phyloP scores from a whole-genome alignment of 2,888 invertebrate genomes.

The Drosophila kanekoi region DNA sequence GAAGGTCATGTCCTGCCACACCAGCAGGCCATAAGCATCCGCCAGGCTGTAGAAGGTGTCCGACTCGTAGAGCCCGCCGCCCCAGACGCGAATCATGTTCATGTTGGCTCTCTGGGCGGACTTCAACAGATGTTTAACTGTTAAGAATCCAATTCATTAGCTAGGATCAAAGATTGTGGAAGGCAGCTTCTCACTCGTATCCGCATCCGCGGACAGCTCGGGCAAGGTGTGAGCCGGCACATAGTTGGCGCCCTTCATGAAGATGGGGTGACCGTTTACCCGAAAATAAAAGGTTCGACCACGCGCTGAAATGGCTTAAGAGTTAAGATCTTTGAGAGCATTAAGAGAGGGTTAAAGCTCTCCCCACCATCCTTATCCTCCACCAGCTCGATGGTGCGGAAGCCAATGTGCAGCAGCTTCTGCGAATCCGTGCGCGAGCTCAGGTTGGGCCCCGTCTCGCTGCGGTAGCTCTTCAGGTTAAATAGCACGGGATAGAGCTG shows the following conservation, averaged over 20 bases:
- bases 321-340: not conserved
- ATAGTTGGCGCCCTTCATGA: constrained; percentile 97
- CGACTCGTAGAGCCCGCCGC: constrained; percentile 97
- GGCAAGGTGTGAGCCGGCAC: constrained; percentile 94
- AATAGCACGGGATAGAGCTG: constrained; percentile 89
- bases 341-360: fast-evolving
- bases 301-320: constrained; percentile 79
- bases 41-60: constrained; percentile 95
- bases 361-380: constrained; percentile 87
- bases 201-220: constrained; percentile 87
- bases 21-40: constrained; percentile 94
- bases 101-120: constrained; percentile 92
- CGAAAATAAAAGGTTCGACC: constrained; percentile 94
- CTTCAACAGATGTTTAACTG: constrained; percentile 88
- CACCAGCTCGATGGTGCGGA: constrained; percentile 93
- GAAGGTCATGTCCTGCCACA: constrained; percentile 99
- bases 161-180: not conserved
- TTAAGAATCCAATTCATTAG: not conserved
- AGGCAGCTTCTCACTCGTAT: constrained; percentile 34
- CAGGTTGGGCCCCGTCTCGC: constrained; percentile 46
- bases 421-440: constrained; percentile 78
- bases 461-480: constrained; percentile 83
- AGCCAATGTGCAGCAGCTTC: constrained; percentile 90
- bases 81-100: constrained; percentile 98
- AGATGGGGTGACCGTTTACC: constrained; percentile 93